Conservation (phyloP, 2,797 vertebrate species). For the Poliocrania exsul region DNA sequence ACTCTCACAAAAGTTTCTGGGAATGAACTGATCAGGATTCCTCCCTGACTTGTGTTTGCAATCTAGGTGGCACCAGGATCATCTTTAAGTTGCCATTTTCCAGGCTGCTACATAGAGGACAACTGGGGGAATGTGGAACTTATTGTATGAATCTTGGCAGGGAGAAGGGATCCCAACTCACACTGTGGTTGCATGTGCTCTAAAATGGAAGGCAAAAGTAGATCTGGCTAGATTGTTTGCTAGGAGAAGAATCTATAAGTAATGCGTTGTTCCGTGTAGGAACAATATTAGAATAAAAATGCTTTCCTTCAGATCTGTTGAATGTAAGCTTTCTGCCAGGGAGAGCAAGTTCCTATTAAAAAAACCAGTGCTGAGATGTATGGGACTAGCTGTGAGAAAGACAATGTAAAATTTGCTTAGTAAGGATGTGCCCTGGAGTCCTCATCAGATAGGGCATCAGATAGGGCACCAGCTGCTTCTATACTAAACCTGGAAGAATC, state of each 20-base stretch:
- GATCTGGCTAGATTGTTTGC: not conserved
- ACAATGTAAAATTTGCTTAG: not conserved
- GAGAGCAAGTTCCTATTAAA: not conserved
- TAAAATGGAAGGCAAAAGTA: not conserved
- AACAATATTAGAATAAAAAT: not conserved
- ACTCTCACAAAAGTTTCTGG: not conserved
- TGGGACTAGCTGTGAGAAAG: not conserved
- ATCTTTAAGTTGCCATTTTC: not conserved
- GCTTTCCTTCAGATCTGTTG: not conserved
- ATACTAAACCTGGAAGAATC: not conserved
- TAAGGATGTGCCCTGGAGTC: not conserved
- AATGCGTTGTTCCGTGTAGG: not conserved
- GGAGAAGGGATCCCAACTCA: not conserved
- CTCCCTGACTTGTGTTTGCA: not conserved
- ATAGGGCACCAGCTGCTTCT: not conserved
- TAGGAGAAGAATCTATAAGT: not conserved
- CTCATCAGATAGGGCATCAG: not conserved
- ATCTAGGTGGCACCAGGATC: not conserved
- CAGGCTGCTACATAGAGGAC: not conserved
- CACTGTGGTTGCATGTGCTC: not conserved
- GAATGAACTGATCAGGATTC: not conserved
- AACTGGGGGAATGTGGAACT: not conserved
- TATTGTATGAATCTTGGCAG: not conserved
- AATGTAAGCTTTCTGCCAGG: not conserved
- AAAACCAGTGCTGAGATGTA: not conserved